These are phyloP conservation scores for Eurystomus gularis DNA, from an alignment of 2,113 vertebrate genomes.

Conservation along the genomic window DNA sequence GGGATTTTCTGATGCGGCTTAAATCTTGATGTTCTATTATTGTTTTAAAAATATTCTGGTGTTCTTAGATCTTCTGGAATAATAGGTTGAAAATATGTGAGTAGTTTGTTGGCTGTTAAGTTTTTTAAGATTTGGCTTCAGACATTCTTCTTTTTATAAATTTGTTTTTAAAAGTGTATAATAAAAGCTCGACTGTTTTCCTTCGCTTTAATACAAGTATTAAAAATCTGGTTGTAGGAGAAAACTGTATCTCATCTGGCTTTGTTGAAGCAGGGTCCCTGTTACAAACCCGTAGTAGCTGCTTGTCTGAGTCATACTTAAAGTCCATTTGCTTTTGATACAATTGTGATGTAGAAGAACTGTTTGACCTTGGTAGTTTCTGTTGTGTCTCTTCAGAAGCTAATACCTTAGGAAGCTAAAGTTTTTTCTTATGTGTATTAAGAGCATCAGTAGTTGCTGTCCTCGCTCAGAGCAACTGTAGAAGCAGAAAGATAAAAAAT, in stretches of 20 bases:
- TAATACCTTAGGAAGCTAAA: rapidly evolving
- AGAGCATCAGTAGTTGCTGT: not conserved
- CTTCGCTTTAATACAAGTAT: not conserved
- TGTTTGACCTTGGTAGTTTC: not conserved
- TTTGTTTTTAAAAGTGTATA: not conserved
- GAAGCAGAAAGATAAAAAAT: not conserved
- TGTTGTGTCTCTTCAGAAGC: not conserved
- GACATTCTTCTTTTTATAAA: not conserved
- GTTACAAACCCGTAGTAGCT: not conserved
- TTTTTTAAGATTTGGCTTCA: not conserved
- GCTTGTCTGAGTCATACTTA: not conserved
- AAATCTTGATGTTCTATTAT: not conserved
- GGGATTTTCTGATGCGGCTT: constrained; percentile 17
- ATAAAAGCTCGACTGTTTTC: not conserved
- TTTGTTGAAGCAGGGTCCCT: not conserved
- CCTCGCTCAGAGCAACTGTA: not conserved
- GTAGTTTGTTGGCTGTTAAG: not conserved
- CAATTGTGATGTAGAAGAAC: not conserved
- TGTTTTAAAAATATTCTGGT: constrained; percentile 20
- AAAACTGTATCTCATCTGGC: not conserved
- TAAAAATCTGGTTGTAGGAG: not conserved
- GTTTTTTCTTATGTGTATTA: not conserved
- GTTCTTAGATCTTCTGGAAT: constrained; percentile 33
- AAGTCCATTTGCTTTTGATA: not conserved
- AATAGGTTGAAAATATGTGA: not conserved